phyloP scores from a whole-genome alignment of 2,888 invertebrate genomes.

The Xiphydria camelus region DNA sequence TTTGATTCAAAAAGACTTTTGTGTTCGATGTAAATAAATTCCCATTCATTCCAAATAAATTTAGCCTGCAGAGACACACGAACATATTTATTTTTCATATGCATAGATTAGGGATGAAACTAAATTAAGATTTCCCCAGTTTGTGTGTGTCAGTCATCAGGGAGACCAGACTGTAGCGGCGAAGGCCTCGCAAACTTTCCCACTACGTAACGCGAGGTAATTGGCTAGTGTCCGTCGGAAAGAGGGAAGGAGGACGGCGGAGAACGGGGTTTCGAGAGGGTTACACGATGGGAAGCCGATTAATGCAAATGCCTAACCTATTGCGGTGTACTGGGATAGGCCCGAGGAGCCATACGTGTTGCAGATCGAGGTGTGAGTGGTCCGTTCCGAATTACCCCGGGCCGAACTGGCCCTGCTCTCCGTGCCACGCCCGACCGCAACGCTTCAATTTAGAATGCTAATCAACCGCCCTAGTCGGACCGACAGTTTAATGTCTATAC shows the following conservation, averaged over 20 bases:
- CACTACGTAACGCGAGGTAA: neutral
- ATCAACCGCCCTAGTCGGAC: conserved; percentile 41
- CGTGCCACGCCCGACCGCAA: conserved; percentile 46
- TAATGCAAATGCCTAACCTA: conserved; percentile 53
- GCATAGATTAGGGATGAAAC: no score
- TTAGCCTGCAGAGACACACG: no score
- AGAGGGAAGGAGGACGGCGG: conserved; percentile 8
- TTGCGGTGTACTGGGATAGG: conserved; percentile 39
- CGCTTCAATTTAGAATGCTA: conserved; percentile 58
- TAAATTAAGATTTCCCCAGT: no score
- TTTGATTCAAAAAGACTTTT: no score
- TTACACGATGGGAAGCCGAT: conserved; percentile 38
- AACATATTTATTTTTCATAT: no score
- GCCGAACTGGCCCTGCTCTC: conserved; percentile 41
- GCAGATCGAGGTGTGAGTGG: conserved; percentile 1
- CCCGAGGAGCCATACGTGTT: conserved; percentile 24
- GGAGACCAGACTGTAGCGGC: no score
- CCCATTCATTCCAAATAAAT: no score
- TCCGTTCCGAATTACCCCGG: conserved; percentile 45
- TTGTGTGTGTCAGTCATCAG: no score
- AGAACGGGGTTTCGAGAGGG: conserved; percentile 4
- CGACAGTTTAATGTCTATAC: conserved; percentile 49
- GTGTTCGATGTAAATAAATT: no score
- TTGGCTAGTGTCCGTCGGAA: neutral
- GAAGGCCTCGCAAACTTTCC: no score